Evolutionary conservation across 2,113 vertebrate species (phyloP).

Genomic region (Stictonetta naevosa): DNA sequence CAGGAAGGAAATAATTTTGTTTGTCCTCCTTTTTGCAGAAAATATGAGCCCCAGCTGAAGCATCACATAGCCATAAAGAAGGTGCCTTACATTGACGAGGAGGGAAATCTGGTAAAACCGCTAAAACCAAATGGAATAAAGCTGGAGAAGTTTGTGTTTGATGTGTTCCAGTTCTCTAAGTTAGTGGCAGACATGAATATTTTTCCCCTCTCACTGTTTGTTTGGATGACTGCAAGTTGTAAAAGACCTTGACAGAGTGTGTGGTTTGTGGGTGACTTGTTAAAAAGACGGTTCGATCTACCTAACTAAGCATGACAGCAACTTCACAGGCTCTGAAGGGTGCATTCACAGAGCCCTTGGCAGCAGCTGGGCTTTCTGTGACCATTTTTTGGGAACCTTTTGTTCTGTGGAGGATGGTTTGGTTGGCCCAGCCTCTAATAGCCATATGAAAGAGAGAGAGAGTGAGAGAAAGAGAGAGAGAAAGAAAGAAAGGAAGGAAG

Average conservation of each 20-base stretch:
- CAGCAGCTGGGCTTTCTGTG: not conserved
- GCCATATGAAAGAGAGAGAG: not conserved
- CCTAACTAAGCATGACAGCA: not conserved
- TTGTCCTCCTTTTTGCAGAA: constrained; percentile 67
- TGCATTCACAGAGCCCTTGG: fast-evolving
- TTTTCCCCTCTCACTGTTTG: not conserved
- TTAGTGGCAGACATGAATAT: constrained; percentile 67
- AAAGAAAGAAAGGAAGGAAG: not conserved
- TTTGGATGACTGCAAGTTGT: not conserved
- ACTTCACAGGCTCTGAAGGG: fast-evolving
- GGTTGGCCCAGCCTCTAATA: not conserved
- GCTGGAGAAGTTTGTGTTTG: constrained; percentile 99
- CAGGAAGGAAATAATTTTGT: not conserved
- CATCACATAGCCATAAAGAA: constrained; percentile 93
- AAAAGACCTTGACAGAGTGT: not conserved
- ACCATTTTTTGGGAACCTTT: not conserved
- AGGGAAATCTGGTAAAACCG: constrained; percentile 87
- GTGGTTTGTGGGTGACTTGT: not conserved
- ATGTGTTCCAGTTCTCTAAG: constrained; percentile 94
- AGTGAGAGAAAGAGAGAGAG: not conserved
- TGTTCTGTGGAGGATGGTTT: not conserved
- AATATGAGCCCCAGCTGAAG: constrained; percentile 80
- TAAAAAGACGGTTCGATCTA: not conserved
- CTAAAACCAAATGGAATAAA: constrained; percentile 91
- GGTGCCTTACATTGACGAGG: constrained; percentile 86